A percentile compares a stretch with the other conserved stretches of the same genome.
Evolutionary conservation across 2,113 vertebrate genomes (phyloP).

Genomic region (Rhynchopsitta pachyrhyncha): DNA sequence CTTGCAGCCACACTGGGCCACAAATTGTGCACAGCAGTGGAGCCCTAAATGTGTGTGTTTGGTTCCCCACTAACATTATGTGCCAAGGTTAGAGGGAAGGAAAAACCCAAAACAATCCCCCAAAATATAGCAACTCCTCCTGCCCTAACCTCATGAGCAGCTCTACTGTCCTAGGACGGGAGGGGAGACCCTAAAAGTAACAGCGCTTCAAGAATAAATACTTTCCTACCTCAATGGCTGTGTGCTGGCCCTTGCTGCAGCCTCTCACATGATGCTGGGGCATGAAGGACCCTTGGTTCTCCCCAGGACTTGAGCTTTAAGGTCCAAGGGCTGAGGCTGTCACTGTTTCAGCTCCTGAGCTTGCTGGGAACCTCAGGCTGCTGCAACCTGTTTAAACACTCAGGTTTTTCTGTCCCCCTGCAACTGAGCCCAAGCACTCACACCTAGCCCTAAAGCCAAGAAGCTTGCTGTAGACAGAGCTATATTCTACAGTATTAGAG

Average conservation of each 20-base stretch:
- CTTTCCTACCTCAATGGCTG: background rate
- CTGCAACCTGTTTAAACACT: no score
- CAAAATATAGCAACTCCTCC: background rate
- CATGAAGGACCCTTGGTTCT: background rate
- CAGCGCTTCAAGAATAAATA: background rate
- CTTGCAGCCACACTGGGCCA: background rate
- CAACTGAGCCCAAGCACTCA: background rate
- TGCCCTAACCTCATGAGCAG: background rate
- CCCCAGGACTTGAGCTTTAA: background rate
- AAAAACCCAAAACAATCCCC: background rate
- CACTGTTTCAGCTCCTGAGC: background rate
- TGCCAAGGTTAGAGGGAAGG: background rate
- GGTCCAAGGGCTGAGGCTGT: background rate
- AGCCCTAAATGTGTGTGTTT: background rate
- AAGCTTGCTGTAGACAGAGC: background rate
- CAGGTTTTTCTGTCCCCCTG: background rate
- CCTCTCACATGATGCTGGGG: background rate
- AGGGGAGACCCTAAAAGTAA: background rate
- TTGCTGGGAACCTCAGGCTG: rapidly evolving
- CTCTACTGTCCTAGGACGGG: background rate
- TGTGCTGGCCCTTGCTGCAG: background rate
- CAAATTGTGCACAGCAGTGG: rapidly evolving
- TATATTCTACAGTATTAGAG: background rate
- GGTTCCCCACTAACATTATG: background rate
- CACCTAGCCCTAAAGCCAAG: background rate